Percentiles rank a stretch among this genome's conserved stretches.
Conservation (phyloP, 2,797 vertebrate species). For the Ibycter americanus region DNA sequence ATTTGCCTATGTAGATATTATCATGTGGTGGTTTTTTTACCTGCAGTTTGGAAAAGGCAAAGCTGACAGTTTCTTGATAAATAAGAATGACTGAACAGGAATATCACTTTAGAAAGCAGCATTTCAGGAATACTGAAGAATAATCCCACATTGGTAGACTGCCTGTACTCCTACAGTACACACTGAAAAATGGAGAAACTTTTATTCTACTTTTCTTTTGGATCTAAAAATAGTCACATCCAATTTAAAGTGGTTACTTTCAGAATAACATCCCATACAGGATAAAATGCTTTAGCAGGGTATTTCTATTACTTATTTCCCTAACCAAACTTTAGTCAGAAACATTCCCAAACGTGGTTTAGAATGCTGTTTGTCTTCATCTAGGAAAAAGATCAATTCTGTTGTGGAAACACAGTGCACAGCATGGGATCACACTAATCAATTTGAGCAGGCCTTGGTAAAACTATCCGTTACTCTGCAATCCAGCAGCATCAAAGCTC, state of each 20-base stretch:
- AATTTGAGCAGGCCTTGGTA: slow-evolving; percentile 28
- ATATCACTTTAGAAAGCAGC: background rate
- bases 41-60: background rate
- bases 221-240: background rate
- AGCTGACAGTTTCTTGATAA: background rate
- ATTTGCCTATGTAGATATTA: background rate
- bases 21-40: background rate
- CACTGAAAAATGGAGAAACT: background rate
- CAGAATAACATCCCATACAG: background rate
- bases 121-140: background rate
- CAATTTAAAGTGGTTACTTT: background rate
- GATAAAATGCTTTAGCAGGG: background rate
- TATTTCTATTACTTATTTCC: background rate
- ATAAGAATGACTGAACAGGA: background rate
- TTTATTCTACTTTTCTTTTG: background rate
- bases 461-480: slow-evolving; percentile 51
- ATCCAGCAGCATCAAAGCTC: slow-evolving; percentile 49
- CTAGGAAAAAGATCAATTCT: slow-evolving; percentile 65
- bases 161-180: background rate
- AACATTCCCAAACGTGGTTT: background rate
- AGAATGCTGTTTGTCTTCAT: slow-evolving; percentile 53
- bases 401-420: slow-evolving; percentile 60
- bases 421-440: slow-evolving; percentile 59
- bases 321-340: background rate
- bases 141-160: background rate